Percentiles rank a stretch among this genome's conserved stretches.
phyloP scores from a whole-genome alignment of 2,888 invertebrate species.

The Crepidodera aurea region DNA sequence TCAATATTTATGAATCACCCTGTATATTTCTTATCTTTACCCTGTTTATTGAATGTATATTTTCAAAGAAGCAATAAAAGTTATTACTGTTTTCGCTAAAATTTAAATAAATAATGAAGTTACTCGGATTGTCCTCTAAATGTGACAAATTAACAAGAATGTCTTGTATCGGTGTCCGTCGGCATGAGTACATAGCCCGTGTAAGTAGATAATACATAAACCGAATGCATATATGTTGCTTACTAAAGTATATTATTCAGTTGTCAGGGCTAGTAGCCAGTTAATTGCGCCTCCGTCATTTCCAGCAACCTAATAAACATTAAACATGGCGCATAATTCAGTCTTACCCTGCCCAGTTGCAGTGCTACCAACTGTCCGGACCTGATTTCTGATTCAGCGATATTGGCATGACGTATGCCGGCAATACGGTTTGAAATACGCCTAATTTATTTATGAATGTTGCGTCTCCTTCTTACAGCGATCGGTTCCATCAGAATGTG shows the following conservation, averaged over 20 bases:
- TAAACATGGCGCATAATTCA: constrained; percentile 61
- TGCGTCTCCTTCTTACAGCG: constrained; percentile 45
- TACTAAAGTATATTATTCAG: constrained; percentile 55
- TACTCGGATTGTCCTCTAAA: too few species aligned
- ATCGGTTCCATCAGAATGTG: constrained; percentile 42
- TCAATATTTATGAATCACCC: too few species aligned
- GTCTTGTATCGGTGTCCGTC: neutral
- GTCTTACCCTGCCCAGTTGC: constrained; percentile 58
- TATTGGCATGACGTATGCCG: constrained; percentile 50
- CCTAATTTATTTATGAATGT: constrained; percentile 51
- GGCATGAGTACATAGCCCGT: neutral
- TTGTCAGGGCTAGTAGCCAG: constrained; percentile 58
- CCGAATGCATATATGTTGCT: constrained; percentile 24
- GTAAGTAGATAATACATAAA: constrained; percentile 1
- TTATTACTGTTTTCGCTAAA: too few species aligned
- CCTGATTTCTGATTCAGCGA: constrained; percentile 53
- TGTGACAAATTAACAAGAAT: neutral
- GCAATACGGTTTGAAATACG: constrained; percentile 49
- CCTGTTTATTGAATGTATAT: too few species aligned
- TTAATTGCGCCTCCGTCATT: constrained; percentile 61
- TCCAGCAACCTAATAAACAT: constrained; percentile 61
- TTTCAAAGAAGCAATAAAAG: too few species aligned
- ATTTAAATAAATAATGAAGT: too few species aligned
- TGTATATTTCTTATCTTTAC: too few species aligned
- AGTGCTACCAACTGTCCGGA: constrained; percentile 48